Evolutionary conservation across 2,113 vertebrate species (phyloP), one percentile per base, ranked within the genome.

Genomic region (Sylvilagus bachmani): DNA sequence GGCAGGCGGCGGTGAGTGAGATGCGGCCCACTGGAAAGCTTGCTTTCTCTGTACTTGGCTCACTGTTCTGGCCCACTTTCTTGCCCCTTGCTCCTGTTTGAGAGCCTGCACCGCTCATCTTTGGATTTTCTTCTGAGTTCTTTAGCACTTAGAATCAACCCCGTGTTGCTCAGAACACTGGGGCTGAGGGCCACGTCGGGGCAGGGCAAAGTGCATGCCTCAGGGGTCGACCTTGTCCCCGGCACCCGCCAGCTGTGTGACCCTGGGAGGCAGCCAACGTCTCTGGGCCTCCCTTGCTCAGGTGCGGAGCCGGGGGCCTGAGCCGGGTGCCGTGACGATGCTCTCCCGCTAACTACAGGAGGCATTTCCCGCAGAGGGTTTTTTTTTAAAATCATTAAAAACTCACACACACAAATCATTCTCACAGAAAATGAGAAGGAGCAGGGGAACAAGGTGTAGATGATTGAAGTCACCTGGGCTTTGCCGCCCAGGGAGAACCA

Each of bases 311-410:
- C 8, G 22, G 13, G 16, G 36, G 33, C 22, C 36, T 5, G 24
- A 33, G 1, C 3, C 6, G 0, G 0, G 2, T 17, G 38, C 17
- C 53, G 51, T 24, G 44, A 44, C 7, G 44, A 44, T 22, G 21
- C 21, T 19, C 17, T 61, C 21, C 16, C 49, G 21, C 74, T 24
- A 13, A 25, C 9, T 38, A 44, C n/a, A 81, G 71, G 38, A 22
- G 49, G 16, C 6, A n/a, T 91, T 95, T 96, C 22, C 62, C 49
- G 14, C 75, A 64, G 6, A 73, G 31, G 64, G 21, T 36, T 27
- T 14, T 67, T 70, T 64, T 75, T 38, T 44, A 6, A 2, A 55
- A 49, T 66, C 61, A 25, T 38, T 70, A 6, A 12, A 36, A 84
- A 74, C 22, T 49, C 49, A 78, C 19, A 29, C 62, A 5, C 2